Evolutionary conservation across 2,797 vertebrate genomes (phyloP).

Genomic region (Tinamus major): DNA sequence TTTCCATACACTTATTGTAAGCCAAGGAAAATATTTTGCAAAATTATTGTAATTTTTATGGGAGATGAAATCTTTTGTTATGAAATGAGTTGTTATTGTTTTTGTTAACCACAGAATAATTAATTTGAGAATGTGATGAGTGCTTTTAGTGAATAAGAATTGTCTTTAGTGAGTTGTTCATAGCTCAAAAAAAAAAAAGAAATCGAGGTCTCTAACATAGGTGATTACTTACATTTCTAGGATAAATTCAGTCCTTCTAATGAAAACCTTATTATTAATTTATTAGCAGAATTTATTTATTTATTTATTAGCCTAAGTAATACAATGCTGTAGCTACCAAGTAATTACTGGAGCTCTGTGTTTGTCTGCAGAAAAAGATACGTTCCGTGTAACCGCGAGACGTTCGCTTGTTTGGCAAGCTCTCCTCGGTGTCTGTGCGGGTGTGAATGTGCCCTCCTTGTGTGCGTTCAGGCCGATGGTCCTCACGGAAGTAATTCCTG

Average conservation of each 20-base stretch:
- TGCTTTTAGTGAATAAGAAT: not conserved
- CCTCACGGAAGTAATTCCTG: not conserved
- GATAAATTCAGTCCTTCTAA: not conserved
- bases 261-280: not conserved
- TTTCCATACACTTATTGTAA: not conserved
- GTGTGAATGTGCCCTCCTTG: not conserved
- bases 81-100: too few relatives aligned
- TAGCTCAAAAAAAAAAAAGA: not conserved
- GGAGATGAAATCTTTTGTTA: not conserved
- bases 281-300: not conserved
- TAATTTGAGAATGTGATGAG: not conserved
- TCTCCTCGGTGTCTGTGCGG: not conserved
- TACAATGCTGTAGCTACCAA: not conserved
- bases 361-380: not conserved
- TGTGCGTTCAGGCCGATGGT: not conserved
- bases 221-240: not conserved
- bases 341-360: not conserved
- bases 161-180: not conserved
- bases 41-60: not conserved
- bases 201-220: not conserved
- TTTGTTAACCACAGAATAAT: not conserved
- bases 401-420: not conserved
- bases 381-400: not conserved
- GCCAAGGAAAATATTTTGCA: not conserved
- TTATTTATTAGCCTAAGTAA: not conserved